Evolutionary conservation across 2,113 vertebrate species (phyloP).

Genomic region (Chaetops frenatus): DNA sequence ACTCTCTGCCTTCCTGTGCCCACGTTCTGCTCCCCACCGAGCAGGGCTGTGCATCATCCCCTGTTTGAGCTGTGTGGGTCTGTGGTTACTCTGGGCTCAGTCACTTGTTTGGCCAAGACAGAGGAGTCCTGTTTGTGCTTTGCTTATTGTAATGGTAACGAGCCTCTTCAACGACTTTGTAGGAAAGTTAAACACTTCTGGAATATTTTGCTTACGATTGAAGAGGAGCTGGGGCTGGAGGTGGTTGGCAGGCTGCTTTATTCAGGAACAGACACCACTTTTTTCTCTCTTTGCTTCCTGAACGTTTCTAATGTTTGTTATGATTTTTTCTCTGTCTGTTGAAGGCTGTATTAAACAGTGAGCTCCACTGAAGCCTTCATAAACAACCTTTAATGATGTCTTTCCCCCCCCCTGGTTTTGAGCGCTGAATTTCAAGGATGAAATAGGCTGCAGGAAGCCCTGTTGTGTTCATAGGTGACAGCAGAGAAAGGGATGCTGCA

Average conservation of each 20-base stretch:
- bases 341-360: background rate
- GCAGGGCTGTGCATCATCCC: background rate
- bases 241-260: background rate
- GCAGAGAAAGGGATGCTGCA: background rate
- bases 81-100: background rate
- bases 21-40: background rate
- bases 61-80: background rate
- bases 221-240: background rate
- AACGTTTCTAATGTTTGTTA: background rate
- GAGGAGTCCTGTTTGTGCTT: background rate
- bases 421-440: background rate
- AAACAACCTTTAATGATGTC: background rate
- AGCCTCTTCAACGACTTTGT: background rate
- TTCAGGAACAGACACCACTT: background rate
- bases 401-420: background rate
- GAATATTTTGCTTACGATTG: background rate
- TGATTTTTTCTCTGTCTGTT: background rate
- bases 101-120: background rate
- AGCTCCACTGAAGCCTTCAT: background rate
- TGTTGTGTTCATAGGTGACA: background rate
- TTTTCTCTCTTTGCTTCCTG: constrained; percentile 15
- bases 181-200: background rate
- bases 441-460: background rate
- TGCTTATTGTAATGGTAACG: background rate
- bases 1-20: background rate